Evolutionary conservation across 2,888 invertebrate species (phyloP), one percentile per base, ranked within the genome.

Genomic region (Hesperia comma): DNA sequence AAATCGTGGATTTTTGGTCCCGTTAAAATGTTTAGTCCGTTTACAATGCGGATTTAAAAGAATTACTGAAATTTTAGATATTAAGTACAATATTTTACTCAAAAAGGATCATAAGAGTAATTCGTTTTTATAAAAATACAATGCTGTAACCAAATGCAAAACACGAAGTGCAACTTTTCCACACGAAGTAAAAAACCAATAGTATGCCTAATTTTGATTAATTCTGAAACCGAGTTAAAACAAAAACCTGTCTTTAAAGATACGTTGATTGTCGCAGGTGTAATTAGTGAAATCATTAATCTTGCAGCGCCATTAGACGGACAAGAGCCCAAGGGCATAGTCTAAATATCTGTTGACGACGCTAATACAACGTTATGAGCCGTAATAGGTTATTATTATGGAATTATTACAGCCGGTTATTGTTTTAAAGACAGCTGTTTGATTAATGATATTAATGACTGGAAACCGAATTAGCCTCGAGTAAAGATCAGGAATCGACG

Each of bases 261-360:
- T 57, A 51, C 83, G 85, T 83, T 83, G 85, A 88, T 90, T 91
- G 91, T 92, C 91, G 82, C 88, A 80, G 79, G 79, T 82, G 79
- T 90, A 90, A 92, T 92, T 91, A 91, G 87, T 86, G 70, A 83
- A 86, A 85, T 85, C 90, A 91, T 92, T 86, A 90, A 92, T 92
- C 92, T 87, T 88, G 71, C 69, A 70, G 69, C 81, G 85, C 84
- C 89, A 89, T 91, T 91, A 91, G 86, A 76, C 77, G 76, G 81
- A 79, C 83, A 78, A 79, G 78, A 80, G 87, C 85, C 85, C 90
- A 89, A 90, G 90, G 90, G 86, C 88, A 85, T 69, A 74, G 79
- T 82, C 82, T 87, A 88, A 88, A 84, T 86, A 86, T 83, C 87
- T 84, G 87, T 85, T 87, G 88, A 88, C 86, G 83, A 87, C 84